These are phyloP conservation scores for Pygathrix nemaeus DNA, from an alignment of 2,113 vertebrate species.

Conservation along the genomic window DNA sequence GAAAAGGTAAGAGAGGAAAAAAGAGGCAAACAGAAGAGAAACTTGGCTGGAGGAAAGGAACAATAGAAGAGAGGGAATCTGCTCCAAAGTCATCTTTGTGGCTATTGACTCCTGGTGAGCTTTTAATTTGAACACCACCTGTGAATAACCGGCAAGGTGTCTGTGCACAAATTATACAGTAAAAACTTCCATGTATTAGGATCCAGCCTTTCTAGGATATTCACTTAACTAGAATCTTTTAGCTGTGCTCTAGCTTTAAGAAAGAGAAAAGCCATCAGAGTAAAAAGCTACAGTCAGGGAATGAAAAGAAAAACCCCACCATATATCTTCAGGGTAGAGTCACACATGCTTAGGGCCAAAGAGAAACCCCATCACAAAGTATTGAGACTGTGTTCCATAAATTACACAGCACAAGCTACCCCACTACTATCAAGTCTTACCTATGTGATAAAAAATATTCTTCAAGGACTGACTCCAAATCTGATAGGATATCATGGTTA, in stretches of 20 bases:
- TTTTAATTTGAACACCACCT: background rate
- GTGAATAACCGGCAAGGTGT: background rate
- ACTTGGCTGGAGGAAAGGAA: background rate
- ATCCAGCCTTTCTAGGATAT: background rate
- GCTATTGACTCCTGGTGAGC: background rate
- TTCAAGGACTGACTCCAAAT: background rate
- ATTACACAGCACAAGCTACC: no score
- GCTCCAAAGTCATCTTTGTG: background rate
- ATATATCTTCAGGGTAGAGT: background rate
- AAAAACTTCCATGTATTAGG: background rate
- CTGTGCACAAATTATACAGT: background rate
- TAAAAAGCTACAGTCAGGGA: background rate
- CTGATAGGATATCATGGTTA: background rate
- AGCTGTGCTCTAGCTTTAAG: background rate
- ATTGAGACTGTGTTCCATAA: background rate
- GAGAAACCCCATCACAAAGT: background rate
- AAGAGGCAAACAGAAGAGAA: background rate
- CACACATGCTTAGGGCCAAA: background rate
- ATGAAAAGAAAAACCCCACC: background rate
- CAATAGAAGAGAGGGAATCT: background rate
- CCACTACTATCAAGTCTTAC: background rate
- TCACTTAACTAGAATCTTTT: background rate
- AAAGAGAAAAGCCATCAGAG: background rate
- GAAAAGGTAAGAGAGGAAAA: background rate
- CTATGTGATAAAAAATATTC: background rate